Conservation (phyloP, 1,140 invertebrate genomes). For the Cryptotermes secundus region DNA sequence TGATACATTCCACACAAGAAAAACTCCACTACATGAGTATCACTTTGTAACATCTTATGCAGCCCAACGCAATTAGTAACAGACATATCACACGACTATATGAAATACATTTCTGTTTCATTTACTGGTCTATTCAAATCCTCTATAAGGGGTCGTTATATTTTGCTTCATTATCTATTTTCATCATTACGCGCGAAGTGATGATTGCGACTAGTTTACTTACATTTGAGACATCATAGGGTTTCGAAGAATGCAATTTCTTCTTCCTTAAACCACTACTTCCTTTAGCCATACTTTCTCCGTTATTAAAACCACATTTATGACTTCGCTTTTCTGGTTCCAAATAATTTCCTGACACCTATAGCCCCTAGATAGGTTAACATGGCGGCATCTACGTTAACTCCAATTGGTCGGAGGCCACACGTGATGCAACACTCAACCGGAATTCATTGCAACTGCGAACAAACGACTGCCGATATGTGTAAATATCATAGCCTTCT, state of each 20-base stretch:
- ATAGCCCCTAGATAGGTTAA: neutral
- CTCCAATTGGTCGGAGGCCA: slow-evolving; percentile 22
- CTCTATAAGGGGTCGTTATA: slow-evolving; percentile 24
- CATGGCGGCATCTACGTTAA: slow-evolving; percentile 31
- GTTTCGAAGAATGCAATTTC: slow-evolving; percentile 28
- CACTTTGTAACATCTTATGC: neutral
- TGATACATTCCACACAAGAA: neutral
- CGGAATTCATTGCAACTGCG: neutral
- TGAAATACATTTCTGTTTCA: neutral
- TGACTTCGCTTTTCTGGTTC: neutral
- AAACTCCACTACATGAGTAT: neutral
- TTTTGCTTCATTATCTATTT: slow-evolving; percentile 22
- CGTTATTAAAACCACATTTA: neutral
- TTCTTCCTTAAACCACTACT: slow-evolving; percentile 23
- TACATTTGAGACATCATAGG: slow-evolving; percentile 30
- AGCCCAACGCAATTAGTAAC: neutral
- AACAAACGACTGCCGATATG: neutral
- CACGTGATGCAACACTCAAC: slow-evolving; percentile 25
- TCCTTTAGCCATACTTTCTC: slow-evolving; percentile 29
- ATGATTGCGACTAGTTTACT: slow-evolving; percentile 25
- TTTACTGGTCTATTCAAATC: neutral
- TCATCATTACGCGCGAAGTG: slow-evolving; percentile 30
- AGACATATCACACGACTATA: neutral
- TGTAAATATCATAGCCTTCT: neutral
- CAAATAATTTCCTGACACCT: slow-evolving; percentile 24